A percentile compares a stretch with the other conserved stretches of the same genome.
Conservation (phyloP, 2,797 vertebrate species). For the Pygocentrus nattereri region DNA sequence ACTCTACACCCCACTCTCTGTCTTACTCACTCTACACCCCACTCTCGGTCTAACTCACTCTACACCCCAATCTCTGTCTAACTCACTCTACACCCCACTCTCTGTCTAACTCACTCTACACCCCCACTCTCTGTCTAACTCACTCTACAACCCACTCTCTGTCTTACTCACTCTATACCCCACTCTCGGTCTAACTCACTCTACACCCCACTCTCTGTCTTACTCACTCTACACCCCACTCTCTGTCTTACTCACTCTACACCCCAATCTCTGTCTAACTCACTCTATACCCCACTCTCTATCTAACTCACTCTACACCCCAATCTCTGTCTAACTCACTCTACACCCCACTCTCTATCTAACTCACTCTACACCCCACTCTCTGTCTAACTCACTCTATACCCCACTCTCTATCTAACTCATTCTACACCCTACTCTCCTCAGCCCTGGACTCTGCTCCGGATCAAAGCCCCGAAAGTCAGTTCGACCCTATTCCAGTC, state of each 20-base stretch:
- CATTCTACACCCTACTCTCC: conserved; percentile 63
- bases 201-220: conserved; percentile 61
- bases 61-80: too few relatives aligned
- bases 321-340: conserved; percentile 57
- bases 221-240: not conserved
- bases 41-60: too few relatives aligned
- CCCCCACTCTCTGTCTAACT: conserved; percentile 68
- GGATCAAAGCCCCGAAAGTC: conserved; percentile 93
- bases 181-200: conserved; percentile 49
- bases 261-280: conserved; percentile 61
- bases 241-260: conserved; percentile 50
- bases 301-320: conserved; percentile 55
- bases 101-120: conserved; percentile 52
- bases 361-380: conserved; percentile 60
- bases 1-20: not conserved
- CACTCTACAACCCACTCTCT: too few relatives aligned
- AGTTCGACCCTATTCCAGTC: conserved; percentile 99
- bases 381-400: conserved; percentile 14
- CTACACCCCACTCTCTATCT: conserved; percentile 10
- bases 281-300: not conserved
- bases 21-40: conserved; percentile 57
- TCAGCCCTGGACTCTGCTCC: conserved; percentile 90
- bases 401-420: conserved; percentile 44
- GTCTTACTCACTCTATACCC: not conserved
- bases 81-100: not conserved